These are phyloP conservation scores for Hucho hucho DNA, from an alignment of 2,113 vertebrate species.

Conservation along the genomic window DNA sequence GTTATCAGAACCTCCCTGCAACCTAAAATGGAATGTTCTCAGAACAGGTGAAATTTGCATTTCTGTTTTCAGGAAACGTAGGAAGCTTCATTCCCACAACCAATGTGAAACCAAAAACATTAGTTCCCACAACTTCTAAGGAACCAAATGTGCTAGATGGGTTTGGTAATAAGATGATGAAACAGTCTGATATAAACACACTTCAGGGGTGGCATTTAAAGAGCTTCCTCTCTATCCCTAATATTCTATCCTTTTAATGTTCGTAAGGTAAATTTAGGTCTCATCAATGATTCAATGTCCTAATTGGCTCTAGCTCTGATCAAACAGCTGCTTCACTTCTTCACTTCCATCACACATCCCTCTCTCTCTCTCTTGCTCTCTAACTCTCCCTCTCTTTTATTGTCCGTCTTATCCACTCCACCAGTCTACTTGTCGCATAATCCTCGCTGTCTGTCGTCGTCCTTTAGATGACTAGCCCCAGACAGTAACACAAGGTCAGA, in stretches of 20 bases:
- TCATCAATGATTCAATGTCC: conserved; percentile 44
- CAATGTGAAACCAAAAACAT: too few relatives aligned
- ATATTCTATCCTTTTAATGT: conserved; percentile 10
- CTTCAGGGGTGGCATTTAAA: conserved; percentile 57
- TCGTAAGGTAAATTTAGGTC: conserved; percentile 45
- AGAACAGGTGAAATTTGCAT: too few relatives aligned
- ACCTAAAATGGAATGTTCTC: too few relatives aligned
- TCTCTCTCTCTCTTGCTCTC: neutral
- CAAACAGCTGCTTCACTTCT: conserved; percentile 23
- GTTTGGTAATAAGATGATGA: conserved; percentile 48
- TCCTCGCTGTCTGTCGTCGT: conserved; percentile 35
- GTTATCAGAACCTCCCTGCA: too few relatives aligned
- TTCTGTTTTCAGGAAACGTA: too few relatives aligned
- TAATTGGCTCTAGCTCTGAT: conserved; percentile 47
- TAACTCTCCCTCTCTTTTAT: neutral
- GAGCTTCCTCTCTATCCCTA: conserved; percentile 15
- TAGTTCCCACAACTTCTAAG: too few relatives aligned
- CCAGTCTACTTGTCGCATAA: conserved; percentile 28
- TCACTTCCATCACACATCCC: neutral
- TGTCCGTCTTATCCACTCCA: conserved; percentile 31
- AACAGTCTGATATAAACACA: conserved; percentile 45
- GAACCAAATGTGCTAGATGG: too few relatives aligned
- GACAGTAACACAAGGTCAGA: conserved; percentile 52
- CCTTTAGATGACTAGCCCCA: conserved; percentile 32
- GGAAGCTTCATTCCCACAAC: too few relatives aligned